Evolutionary conservation across 2,797 vertebrate species (phyloP).

Genomic region (Pachyuromys duprasi): DNA sequence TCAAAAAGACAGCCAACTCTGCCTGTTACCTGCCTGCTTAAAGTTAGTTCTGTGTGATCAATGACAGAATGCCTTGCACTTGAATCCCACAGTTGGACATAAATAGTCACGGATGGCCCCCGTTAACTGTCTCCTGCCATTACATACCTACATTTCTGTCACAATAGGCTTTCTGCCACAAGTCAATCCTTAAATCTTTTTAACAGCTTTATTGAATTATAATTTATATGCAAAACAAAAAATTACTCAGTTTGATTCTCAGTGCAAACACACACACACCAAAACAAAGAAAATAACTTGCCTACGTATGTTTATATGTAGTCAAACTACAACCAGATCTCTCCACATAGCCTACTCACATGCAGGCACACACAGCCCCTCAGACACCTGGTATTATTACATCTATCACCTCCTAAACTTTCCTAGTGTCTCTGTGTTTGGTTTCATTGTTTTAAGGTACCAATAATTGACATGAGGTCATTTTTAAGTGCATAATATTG

Average conservation of each 20-base stretch:
- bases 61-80: neutral
- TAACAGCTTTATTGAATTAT: neutral
- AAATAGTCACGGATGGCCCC: neutral
- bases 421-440: neutral
- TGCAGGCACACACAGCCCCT: neutral
- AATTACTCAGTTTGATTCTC: neutral
- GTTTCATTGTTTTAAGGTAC: neutral
- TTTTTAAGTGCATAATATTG: neutral
- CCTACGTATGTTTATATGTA: neutral
- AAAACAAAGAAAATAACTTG: neutral
- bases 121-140: neutral
- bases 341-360: neutral
- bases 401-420: neutral
- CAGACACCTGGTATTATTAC: neutral
- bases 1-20: conserved; percentile 1
- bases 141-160: neutral
- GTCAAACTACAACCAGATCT: neutral
- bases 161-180: neutral
- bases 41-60: neutral
- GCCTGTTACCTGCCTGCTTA: neutral
- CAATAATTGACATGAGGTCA: neutral
- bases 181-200: neutral
- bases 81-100: neutral
- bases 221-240: neutral
- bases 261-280: neutral